These are phyloP conservation scores for Aricia artaxerxes DNA, from an alignment of 2,888 invertebrate genomes.

Conservation along the genomic window DNA sequence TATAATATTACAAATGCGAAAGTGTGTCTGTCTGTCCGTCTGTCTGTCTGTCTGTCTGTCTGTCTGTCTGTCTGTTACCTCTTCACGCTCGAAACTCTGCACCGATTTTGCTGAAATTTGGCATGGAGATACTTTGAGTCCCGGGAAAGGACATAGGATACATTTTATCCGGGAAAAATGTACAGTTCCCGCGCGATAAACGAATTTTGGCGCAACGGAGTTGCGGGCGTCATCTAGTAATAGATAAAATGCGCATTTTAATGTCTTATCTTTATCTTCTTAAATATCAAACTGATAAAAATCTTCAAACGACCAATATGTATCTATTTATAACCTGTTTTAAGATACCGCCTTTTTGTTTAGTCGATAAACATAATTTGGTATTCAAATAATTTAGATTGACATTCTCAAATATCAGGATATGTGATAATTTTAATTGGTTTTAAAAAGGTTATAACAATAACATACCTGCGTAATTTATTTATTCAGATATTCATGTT, in stretches of 20 bases:
- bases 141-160: too few relatives aligned
- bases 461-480: neutral
- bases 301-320: neutral
- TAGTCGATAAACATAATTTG: neutral
- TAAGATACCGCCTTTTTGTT: neutral
- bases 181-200: too few relatives aligned
- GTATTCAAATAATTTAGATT: neutral
- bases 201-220: too few relatives aligned
- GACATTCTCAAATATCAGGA: conserved; percentile 9
- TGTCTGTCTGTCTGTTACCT: too few relatives aligned
- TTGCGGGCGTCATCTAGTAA: too few relatives aligned
- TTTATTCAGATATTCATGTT: neutral
- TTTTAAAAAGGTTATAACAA: conserved; percentile 1
- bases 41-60: too few relatives aligned
- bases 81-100: too few relatives aligned
- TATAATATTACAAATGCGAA: too few relatives aligned
- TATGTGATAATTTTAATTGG: neutral
- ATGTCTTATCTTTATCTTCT: neutral
- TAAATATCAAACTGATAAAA: neutral
- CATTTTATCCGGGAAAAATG: too few relatives aligned
- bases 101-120: too few relatives aligned
- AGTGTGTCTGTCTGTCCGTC: too few relatives aligned
- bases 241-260: neutral
- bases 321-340: neutral
- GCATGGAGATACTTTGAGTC: too few relatives aligned